Percentiles rank a stretch among this genome's conserved stretches.
Conservation (phyloP, 1,140 invertebrate species). For the Ips nitidus region DNA sequence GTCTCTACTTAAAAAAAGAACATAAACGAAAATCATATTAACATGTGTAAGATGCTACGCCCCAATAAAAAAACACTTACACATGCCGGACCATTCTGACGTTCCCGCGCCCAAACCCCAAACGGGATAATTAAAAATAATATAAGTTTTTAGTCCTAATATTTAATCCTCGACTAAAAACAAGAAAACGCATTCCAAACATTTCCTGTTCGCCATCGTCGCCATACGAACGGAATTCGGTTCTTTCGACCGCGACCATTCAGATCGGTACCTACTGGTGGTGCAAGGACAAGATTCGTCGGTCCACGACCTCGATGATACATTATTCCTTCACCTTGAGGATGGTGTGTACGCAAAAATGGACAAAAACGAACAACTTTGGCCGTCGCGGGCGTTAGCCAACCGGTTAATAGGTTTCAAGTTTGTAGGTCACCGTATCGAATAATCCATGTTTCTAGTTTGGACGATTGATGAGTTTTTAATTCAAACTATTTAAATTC, state of each 20-base stretch:
- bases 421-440: neutral
- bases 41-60: too few species aligned
- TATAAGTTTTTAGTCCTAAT: conserved; percentile 1
- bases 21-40: too few species aligned
- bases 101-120: neutral
- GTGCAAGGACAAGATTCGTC: conserved; percentile 17
- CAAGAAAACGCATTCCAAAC: conserved; percentile 6
- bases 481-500: too few species aligned
- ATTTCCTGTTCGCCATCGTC: conserved; percentile 9
- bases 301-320: conserved; percentile 21
- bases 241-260: conserved; percentile 6
- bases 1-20: too few species aligned
- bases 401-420: conserved; percentile 1
- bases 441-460: too few species aligned
- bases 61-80: too few species aligned
- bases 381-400: neutral
- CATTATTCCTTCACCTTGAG: conserved; percentile 21
- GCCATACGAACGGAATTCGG: conserved; percentile 1
- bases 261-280: conserved; percentile 12
- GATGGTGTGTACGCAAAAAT: conserved; percentile 3
- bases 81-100: neutral
- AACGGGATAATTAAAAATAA: conserved; percentile 1
- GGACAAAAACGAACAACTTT: neutral
- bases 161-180: conserved; percentile 2
- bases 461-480: too few species aligned